Evolutionary conservation across 2,113 vertebrate genomes (phyloP).

Genomic region (Pavo muticus): DNA sequence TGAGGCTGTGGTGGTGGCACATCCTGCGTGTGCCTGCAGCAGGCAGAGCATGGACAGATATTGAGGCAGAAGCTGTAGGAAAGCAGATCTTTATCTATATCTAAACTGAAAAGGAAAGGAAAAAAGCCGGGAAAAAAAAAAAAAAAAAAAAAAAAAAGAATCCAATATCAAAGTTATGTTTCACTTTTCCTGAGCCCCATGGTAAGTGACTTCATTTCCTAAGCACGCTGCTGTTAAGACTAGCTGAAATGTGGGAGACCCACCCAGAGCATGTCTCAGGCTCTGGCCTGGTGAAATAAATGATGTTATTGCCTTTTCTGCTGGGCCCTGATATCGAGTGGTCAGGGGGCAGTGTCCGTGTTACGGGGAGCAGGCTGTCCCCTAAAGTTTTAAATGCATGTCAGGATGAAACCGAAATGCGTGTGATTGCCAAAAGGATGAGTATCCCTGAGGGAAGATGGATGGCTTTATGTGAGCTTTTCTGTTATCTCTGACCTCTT

Average conservation of each 20-base stretch:
- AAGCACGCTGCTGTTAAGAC: neutral
- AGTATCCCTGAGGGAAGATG: neutral
- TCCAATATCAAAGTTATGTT: neutral
- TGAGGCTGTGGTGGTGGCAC: fast-evolving
- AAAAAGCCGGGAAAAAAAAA: neutral
- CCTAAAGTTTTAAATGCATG: conserved; percentile 21
- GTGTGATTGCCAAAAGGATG: conserved; percentile 28
- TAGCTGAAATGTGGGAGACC: neutral
- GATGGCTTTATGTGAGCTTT: conserved; percentile 17
- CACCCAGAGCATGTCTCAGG: neutral
- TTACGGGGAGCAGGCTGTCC: neutral
- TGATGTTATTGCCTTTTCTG: neutral
- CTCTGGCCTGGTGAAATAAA: conserved; percentile 14
- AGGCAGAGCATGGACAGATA: neutral
- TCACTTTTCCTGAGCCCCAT: neutral
- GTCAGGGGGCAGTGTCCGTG: neutral
- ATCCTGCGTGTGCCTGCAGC: fast-evolving
- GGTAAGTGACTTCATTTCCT: conserved; percentile 18
- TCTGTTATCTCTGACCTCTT: conserved; percentile 13
- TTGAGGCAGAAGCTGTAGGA: neutral
- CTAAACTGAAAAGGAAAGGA: neutral
- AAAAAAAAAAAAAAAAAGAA: neutral
- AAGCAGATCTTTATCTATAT: neutral
- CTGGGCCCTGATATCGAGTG: neutral
- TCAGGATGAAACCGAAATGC: neutral